Conservation (phyloP, 2,797 vertebrate species). For the Tadarida brasiliensis region DNA sequence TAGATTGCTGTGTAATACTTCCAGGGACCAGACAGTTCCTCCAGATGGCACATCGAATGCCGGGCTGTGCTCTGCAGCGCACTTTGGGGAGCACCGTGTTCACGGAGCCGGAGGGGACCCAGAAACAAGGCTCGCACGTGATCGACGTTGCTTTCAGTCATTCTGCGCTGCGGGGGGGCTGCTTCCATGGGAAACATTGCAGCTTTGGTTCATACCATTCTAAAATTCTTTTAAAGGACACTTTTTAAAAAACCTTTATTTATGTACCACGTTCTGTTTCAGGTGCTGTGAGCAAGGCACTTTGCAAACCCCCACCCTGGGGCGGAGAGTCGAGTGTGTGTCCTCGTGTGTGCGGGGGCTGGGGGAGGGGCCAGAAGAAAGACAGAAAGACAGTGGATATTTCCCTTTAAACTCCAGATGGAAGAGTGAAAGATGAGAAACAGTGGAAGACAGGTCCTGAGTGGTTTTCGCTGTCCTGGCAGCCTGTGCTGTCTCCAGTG, state of each 20-base stretch:
- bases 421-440: not conserved
- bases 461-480: not conserved
- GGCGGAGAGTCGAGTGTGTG: no score
- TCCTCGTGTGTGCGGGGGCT: rapidly evolving
- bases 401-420: not conserved
- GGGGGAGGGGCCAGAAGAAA: not conserved
- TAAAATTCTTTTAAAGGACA: not conserved
- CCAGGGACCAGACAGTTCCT: not conserved
- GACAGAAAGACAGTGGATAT: not conserved
- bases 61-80: no score
- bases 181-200: conserved; percentile 2
- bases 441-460: not conserved
- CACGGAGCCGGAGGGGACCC: not conserved
- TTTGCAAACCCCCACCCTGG: not conserved
- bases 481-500: rapidly evolving
- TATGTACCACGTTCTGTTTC: not conserved
- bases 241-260: not conserved
- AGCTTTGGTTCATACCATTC: not conserved
- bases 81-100: not conserved
- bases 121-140: not conserved
- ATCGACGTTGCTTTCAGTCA: not conserved
- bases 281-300: not conserved
- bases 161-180: not conserved
- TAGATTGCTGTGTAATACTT: not conserved
- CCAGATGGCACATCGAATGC: not conserved